Evolutionary conservation across 2,888 invertebrate genomes (phyloP), one percentile per base, ranked within the genome.

Genomic region (Gandaritis pyraliata): DNA sequence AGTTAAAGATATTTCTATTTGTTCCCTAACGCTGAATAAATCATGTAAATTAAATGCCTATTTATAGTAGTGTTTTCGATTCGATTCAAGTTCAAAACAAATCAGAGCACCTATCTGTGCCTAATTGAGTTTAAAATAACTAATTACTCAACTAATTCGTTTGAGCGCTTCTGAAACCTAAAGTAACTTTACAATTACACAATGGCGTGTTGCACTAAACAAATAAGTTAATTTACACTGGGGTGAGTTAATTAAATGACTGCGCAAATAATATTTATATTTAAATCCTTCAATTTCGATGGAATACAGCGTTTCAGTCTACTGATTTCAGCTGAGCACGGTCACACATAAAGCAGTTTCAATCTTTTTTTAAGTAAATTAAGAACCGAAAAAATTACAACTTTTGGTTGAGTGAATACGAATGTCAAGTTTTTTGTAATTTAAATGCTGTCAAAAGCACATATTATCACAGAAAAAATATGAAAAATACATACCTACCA

Each of bases 211-310:
- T 41, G 47, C 39, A 16, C 45, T 51, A 55, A 56, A 56, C 46
- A 29, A 56, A 51, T 41, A 23, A 52, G 61, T 52, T 61, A 33
- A 61, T 61, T 43, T 46, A 56, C 52, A 43, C 47, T 51, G 23
- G n/a, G 43, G 18, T 36, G 56, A 41, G 50, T 36, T 47, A 30
- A 53, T n/a, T 48, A 47, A 61, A 51, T 51, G 47, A 23, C 51
- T 16, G 29, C 13, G 38, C 50, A 51, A n/a, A n/a, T n/a, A 33
- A 61, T 41, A 47, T 47, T 52, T 58, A 52, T 13, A 50, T 39
- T 33, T 46, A 51, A 41, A 46, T 30, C 38, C 51, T 52, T 47
- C 41, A 38, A 50, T 51, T 56, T 51, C 23, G 23, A 23, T 52
- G 23, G n/a, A 50, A 49, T 43, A 36, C 23, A 12, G 13, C 8